A percentile compares a stretch with the other conserved stretches of the same genome.
Evolutionary conservation across 2,888 invertebrate species (phyloP).

Genomic region (Metellina segmentata): DNA sequence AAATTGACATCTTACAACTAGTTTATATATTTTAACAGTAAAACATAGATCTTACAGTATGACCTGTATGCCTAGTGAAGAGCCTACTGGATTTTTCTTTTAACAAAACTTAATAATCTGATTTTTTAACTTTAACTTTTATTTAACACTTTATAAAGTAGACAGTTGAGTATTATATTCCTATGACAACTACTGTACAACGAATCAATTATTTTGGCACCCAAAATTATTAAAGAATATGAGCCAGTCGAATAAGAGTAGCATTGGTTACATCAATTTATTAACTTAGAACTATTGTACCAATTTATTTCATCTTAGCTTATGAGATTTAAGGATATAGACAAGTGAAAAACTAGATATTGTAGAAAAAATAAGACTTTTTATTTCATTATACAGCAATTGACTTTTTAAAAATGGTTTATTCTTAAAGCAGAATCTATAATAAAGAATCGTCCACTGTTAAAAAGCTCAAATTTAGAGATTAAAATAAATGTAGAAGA

Average conservation of each 20-base stretch:
- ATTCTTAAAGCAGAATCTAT: neutral
- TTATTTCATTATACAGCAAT: neutral
- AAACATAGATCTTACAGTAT: no score
- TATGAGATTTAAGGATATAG: neutral
- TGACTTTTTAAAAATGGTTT: neutral
- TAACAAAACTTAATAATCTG: no score
- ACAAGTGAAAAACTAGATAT: neutral
- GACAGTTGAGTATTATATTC: no score
- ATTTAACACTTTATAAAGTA: no score
- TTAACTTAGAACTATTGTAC: neutral
- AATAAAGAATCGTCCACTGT: conserved; percentile 47
- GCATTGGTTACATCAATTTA: neutral
- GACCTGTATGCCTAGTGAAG: no score
- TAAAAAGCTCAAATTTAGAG: conserved; percentile 63
- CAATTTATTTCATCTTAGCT: neutral
- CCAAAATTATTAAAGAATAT: neutral
- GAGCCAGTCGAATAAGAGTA: neutral
- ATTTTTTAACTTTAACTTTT: no score
- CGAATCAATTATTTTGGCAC: neutral
- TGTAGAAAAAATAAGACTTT: neutral
- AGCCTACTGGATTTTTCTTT: no score
- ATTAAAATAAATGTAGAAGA: conserved; percentile 13
- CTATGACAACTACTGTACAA: neutral
- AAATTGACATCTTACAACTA: no score
- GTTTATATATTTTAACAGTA: no score